Evolutionary conservation across 2,888 invertebrate species (phyloP).

Genomic region (Xiphydria camelus): DNA sequence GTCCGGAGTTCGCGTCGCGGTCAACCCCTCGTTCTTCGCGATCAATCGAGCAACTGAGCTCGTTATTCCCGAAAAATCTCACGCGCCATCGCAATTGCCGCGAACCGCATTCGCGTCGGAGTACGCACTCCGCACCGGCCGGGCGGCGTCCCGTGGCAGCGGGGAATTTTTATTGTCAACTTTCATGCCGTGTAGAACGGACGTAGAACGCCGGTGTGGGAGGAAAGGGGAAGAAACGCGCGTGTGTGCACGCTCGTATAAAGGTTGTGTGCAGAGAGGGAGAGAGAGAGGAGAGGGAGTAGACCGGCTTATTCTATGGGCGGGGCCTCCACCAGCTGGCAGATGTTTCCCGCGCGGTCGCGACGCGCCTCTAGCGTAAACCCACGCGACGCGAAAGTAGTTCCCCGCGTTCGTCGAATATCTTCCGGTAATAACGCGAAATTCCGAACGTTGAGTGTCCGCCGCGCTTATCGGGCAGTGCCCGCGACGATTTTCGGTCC

Average conservation of each 20-base stretch:
- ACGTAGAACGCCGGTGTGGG: constrained; percentile 2
- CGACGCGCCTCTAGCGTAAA: constrained; percentile 45
- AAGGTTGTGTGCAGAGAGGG: constrained; percentile 3
- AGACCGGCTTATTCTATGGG: constrained; percentile 57
- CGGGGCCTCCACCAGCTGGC: constrained; percentile 65
- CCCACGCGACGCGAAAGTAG: constrained; percentile 45
- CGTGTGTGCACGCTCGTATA: background rate
- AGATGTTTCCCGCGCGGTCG: constrained; percentile 61
- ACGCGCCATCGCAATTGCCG: too few relatives aligned
- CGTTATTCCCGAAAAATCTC: too few relatives aligned
- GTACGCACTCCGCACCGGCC: too few relatives aligned
- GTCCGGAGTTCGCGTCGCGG: too few relatives aligned
- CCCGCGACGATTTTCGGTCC: too few relatives aligned
- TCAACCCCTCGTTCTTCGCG: too few relatives aligned
- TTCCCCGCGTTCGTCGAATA: constrained; percentile 21
- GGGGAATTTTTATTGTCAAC: constrained; percentile 17
- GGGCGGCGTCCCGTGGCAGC: background rate
- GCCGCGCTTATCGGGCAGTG: too few relatives aligned
- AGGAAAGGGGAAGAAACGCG: too few relatives aligned
- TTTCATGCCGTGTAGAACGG: constrained; percentile 12
- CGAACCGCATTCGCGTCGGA: too few relatives aligned
- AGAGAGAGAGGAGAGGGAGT: constrained; percentile 16
- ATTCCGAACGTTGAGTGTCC: too few relatives aligned
- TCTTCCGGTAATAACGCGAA: constrained; percentile 1
- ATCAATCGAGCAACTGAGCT: too few relatives aligned